Percentiles rank a stretch among this genome's conserved stretches.
These are phyloP conservation scores for Campoplex capitator DNA, from an alignment of 2,888 invertebrate species.

Conservation along the genomic window DNA sequence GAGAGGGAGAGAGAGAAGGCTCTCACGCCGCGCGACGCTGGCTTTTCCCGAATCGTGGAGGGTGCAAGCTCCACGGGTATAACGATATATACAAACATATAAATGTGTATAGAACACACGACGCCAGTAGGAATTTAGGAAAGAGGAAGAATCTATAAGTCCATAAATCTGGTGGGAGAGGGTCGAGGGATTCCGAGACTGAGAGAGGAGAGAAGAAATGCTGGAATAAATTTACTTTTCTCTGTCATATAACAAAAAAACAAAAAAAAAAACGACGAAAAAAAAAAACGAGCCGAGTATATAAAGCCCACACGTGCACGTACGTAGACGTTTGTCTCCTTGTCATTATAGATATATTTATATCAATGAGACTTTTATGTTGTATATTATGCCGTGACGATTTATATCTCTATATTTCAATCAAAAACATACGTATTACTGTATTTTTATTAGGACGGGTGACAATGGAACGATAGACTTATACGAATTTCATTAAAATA, in stretches of 20 bases:
- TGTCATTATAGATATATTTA: conserved; percentile 38
- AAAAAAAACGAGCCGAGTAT: conserved; percentile 67
- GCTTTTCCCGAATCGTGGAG: conserved; percentile 61
- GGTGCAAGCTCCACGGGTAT: conserved; percentile 69
- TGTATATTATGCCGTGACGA: conserved; percentile 6
- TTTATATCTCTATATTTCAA: conserved; percentile 21
- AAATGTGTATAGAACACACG: conserved; percentile 26
- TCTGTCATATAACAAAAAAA: conserved; percentile 75
- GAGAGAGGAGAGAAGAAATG: conserved; percentile 69
- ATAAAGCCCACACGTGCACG: conserved; percentile 56
- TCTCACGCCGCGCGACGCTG: conserved; percentile 40
- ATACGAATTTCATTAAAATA: not conserved
- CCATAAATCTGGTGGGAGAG: conserved; percentile 79
- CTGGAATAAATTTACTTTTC: conserved; percentile 77
- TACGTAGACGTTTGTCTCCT: conserved; percentile 30
- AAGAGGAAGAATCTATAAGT: conserved; percentile 82
- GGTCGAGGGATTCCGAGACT: conserved; percentile 65
- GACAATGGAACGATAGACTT: not conserved
- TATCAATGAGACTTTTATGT: conserved; percentile 11
- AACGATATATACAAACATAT: conserved; percentile 59
- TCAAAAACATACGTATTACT: conserved; percentile 8
- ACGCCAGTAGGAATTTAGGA: conserved; percentile 69
- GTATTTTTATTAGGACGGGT: not conserved
- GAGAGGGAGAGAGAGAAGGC: conserved; percentile 64
- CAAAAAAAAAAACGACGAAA: conserved; percentile 70